Percentiles rank a stretch among this genome's conserved stretches.
These are phyloP conservation scores for Heliconius aoede DNA, from an alignment of 2,888 invertebrate genomes.

Conservation along the genomic window DNA sequence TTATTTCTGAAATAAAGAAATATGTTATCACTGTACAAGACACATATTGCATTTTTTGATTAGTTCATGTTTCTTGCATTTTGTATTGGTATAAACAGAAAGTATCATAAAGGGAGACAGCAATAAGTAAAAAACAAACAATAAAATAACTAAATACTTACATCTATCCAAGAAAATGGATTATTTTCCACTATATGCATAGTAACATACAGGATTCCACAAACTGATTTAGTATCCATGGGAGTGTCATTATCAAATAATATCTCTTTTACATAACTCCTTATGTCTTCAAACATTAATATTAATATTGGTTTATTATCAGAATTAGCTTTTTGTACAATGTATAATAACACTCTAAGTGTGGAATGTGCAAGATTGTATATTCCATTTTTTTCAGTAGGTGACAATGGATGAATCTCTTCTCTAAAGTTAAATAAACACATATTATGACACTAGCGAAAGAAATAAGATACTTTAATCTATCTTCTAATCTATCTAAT, in stretches of 20 bases:
- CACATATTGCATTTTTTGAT: no score
- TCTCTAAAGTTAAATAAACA: slow-evolving; percentile 48
- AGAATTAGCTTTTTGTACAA: slow-evolving; percentile 61
- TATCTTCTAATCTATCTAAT: no score
- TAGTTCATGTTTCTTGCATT: no score
- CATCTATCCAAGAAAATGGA: slow-evolving; percentile 63
- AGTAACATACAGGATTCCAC: slow-evolving; percentile 82
- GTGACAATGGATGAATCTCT: slow-evolving; percentile 55
- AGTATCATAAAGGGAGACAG: neutral
- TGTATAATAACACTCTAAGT: slow-evolving; percentile 62
- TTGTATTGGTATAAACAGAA: no score
- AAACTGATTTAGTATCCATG: slow-evolving; percentile 86
- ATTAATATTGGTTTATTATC: slow-evolving; percentile 50
- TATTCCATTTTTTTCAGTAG: slow-evolving; percentile 71
- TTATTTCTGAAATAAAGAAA: neutral
- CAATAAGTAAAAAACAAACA: neutral
- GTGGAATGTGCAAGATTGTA: slow-evolving; percentile 63
- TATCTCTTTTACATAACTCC: slow-evolving; percentile 57
- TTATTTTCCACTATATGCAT: slow-evolving; percentile 70
- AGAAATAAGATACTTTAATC: no score
- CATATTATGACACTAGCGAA: no score
- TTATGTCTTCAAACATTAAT: slow-evolving; percentile 53
- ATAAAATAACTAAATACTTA: slow-evolving; percentile 52
- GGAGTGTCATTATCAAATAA: slow-evolving; percentile 80
- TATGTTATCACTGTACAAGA: no score